Conservation (phyloP, 2,113 vertebrate species). For the Haliaeetus leucogaster region DNA sequence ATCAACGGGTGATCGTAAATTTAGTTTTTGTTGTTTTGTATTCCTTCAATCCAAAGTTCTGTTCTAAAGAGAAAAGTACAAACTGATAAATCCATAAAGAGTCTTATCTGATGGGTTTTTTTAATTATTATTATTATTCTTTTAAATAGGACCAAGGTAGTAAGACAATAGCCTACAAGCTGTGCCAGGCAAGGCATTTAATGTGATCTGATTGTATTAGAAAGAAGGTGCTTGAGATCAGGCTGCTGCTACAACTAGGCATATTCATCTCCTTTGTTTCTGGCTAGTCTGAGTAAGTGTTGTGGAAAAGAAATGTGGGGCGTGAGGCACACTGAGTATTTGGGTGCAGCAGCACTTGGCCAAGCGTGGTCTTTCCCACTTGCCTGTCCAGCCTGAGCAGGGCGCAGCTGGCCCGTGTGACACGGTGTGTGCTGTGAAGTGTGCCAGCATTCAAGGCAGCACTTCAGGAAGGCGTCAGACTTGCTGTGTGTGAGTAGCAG, state of each 20-base stretch:
- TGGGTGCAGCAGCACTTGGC: not conserved
- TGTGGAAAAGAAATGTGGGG: not conserved
- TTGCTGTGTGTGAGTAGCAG: not conserved
- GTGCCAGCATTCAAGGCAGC: not conserved
- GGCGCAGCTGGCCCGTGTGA: not conserved
- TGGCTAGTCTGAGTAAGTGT: not conserved
- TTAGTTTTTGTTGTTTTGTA: not conserved
- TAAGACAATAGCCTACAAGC: not conserved
- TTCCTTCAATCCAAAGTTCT: not conserved
- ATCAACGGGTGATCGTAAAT: not conserved
- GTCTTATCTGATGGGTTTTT: not conserved
- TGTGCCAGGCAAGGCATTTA: not conserved
- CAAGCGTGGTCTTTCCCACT: fast-evolving
- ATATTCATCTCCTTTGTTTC: not conserved
- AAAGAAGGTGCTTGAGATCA: not conserved
- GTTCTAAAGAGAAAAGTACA: not conserved
- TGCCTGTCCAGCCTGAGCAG: not conserved
- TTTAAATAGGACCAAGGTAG: not conserved
- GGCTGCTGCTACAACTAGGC: not conserved
- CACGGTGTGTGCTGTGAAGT: not conserved
- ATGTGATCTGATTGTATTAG: not conserved
- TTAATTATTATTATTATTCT: no score
- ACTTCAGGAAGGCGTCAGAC: not conserved
- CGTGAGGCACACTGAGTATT: not conserved
- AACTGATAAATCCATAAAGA: not conserved